These are phyloP conservation scores for Cataglyphis rosenhaueri DNA, from an alignment of 2,888 invertebrate species.

Conservation along the genomic window DNA sequence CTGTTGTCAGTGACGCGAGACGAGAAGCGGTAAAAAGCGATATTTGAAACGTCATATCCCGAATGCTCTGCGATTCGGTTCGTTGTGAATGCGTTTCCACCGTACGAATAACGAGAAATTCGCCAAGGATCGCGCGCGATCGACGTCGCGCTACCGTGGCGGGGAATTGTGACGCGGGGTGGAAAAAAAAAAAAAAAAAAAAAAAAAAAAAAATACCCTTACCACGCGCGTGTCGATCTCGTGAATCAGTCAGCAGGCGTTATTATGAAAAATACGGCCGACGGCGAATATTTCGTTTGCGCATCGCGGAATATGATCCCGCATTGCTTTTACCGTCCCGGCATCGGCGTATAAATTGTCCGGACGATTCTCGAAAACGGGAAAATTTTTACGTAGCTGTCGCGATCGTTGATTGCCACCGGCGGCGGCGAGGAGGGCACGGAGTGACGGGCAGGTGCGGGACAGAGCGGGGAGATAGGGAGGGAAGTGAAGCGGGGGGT, in stretches of 20 bases:
- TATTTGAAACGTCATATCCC: constrained; percentile 39
- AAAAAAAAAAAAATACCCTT: not conserved
- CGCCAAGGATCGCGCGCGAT: not conserved
- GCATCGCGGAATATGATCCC: constrained; percentile 54
- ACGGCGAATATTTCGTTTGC: constrained; percentile 40
- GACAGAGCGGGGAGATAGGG: not conserved
- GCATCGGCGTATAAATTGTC: constrained; percentile 62
- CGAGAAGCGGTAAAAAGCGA: constrained; percentile 17
- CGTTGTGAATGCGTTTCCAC: constrained; percentile 5
- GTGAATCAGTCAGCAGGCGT: constrained; percentile 17
- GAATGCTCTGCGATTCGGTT: constrained; percentile 6
- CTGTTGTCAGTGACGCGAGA: constrained; percentile 24
- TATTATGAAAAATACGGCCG: constrained; percentile 42
- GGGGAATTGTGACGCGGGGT: not conserved
- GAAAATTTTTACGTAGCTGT: constrained; percentile 64
- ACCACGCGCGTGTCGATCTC: not conserved
- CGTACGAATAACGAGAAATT: constrained; percentile 28
- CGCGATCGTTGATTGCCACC: constrained; percentile 59
- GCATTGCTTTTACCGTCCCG: constrained; percentile 14
- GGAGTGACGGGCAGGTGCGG: constrained; percentile 27
- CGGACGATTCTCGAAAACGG: constrained; percentile 62
- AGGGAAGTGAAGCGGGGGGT: constrained; percentile 6
- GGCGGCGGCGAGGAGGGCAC: constrained; percentile 24
- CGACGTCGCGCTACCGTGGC: not conserved
- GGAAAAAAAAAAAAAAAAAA: constrained; percentile 3